phyloP scores from a whole-genome alignment of 2,888 invertebrate genomes.

The Lasioglossum oenotherae region DNA sequence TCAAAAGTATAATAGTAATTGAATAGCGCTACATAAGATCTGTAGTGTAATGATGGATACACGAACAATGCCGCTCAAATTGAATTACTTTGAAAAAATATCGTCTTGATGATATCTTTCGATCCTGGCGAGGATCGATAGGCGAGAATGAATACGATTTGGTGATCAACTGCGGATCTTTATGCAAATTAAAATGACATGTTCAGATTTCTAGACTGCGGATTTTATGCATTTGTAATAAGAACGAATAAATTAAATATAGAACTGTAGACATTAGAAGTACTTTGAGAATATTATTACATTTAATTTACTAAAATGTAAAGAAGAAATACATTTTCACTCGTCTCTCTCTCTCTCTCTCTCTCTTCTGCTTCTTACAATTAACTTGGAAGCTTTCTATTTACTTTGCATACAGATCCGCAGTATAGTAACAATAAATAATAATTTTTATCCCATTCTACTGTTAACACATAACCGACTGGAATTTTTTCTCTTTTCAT shows the following conservation, averaged over 20 bases:
- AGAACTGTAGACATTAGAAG: not conserved
- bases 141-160: not conserved
- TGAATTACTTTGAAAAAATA: not conserved
- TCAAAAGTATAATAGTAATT: constrained; percentile 1
- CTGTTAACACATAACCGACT: too few species aligned
- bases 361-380: not conserved
- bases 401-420: not conserved
- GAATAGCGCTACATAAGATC: not conserved
- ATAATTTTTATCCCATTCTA: not conserved
- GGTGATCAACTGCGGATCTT: not conserved
- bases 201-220: not conserved
- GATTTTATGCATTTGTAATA: not conserved
- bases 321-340: not conserved
- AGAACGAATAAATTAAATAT: not conserved
- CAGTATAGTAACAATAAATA: not conserved
- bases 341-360: too few species aligned
- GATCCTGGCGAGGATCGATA: not conserved
- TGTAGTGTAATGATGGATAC: not conserved
- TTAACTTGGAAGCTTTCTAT: not conserved
- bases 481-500: not conserved
- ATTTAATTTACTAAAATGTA: too few species aligned
- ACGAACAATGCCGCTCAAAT: not conserved
- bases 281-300: not conserved
- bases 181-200: not conserved
- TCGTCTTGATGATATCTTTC: not conserved